phyloP scores from a whole-genome alignment of 2,113 vertebrate species.

The Ptilorrhoa leucosticta region DNA sequence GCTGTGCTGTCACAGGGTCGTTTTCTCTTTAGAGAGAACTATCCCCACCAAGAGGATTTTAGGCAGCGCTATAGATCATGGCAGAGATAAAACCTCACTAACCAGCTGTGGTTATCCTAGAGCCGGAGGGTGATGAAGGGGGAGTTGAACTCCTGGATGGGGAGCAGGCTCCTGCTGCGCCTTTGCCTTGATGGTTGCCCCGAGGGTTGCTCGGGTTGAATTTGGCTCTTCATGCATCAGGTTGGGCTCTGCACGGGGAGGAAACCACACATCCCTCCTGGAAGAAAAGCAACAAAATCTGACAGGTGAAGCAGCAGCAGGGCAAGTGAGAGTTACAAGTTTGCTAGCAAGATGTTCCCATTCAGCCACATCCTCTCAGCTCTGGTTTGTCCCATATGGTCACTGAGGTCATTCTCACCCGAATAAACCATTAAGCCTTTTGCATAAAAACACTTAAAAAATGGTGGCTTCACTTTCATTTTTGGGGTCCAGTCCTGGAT shows the following conservation, averaged over 20 bases:
- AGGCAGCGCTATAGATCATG: rapidly evolving
- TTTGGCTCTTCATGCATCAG: background rate
- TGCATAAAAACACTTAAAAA: background rate
- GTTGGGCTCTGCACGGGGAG: background rate
- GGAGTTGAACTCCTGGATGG: rapidly evolving
- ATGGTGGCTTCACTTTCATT: background rate
- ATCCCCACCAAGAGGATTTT: background rate
- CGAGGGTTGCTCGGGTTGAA: rapidly evolving
- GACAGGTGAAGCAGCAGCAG: background rate
- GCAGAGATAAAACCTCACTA: background rate
- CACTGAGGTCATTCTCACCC: rapidly evolving
- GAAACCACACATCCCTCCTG: rapidly evolving
- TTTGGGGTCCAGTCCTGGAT: background rate
- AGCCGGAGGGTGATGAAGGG: rapidly evolving
- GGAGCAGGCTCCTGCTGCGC: background rate
- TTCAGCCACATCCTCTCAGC: background rate
- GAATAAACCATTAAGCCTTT: background rate
- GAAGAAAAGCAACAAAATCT: background rate
- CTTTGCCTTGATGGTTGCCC: background rate
- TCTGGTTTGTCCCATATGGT: background rate
- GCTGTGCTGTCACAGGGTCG: rapidly evolving
- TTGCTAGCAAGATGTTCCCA: background rate
- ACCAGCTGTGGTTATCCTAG: rapidly evolving
- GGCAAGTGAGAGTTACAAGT: rapidly evolving
- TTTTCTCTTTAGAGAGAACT: background rate